Base-by-base conservation (phyloP, 37 sponge, comb jelly and placozoan species). In the Theonella swinhoei region DNA sequence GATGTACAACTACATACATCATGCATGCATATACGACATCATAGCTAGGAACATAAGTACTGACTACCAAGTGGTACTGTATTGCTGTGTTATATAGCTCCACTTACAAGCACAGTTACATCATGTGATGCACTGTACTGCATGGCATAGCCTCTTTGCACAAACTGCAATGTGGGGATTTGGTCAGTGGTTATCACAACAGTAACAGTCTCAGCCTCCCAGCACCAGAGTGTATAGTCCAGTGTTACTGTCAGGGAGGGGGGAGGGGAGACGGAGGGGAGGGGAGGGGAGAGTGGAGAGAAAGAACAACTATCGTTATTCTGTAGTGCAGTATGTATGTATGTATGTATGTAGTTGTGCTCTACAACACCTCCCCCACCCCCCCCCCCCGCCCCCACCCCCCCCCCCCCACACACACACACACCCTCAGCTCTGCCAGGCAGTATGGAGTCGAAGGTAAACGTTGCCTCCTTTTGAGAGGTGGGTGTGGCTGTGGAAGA, bases 151-250 rank as follows among this genome's bases (percentile, higher is more conserved):
- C 91, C 91, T 60, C 67, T 82, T 25, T 91, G 91, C 25, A 41
- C 40, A 42, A 91, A 86, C 22, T 33, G 2, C 39, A 91, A 24
- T 4, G 65, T 30, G 9, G 78, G 32, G 19, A 25, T 36, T 3
- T 36, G 37, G 1, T 61, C 82, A 1, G 42, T 70, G 11, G 41
- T 64, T 14, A 94, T 72, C 17, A 63, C 72, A 8, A 85, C 73
- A 1, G 3, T 38, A 17, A 83, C 2, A 0, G 60, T 66, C 22
- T 75, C 24, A 9, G 77, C 74, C 25, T 76, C 67, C 94, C 94
- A 94, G 71, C 94, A 94, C 94, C 94, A 94, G 7, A 22, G 39
- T 8, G 75, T 35, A 69, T 87, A 54, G 29, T 72, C 78, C 37
- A 91, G 22, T 3, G 37, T 36, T 62, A 91, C 91, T 86, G 67